Base-by-base conservation (phyloP, 2,113 vertebrate genomes). In the Willisornis vidua region DNA sequence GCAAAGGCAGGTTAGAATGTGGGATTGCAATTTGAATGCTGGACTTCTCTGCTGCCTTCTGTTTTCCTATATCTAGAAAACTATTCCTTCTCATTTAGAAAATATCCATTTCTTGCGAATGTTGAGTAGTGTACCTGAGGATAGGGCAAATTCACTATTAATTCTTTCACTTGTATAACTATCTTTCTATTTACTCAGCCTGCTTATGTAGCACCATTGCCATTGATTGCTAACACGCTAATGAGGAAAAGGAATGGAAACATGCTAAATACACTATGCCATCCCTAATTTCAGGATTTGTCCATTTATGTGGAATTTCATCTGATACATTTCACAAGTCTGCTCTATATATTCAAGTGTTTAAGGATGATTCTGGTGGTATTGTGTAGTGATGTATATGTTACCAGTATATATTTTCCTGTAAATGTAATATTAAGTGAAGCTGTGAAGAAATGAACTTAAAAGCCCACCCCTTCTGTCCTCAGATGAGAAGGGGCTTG, bases 271-370 rank as follows among this genome's bases (percentile, higher is more conserved):
- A 94, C 66, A 82, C 68, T 78, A 61, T n/a, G 77, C 92, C 97
- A 97, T 96, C 94, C 93, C 96, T 96, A 87, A 92, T 94, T 94
- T 96, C 90, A 96, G 90, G 89, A 26, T 76, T 94, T 96, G 72
- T 97, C 94, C 87, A 0, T 94, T 95, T 90, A 62, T 49, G 85
- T 97, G 98, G 97, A 98, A 98, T 99, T 99, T 98, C 97, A 95
- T 98, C 98, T 97, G 97, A 98, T 98, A 98, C 97, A 90, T 98
- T 94, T 98, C 97, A 95, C 96, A 95, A 97, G 97, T 98, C 98
- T 98, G 98, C 96, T 96, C 98, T 98, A 98, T 93, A 97, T 97
- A 97, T 99, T 99, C 99, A 99, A 98, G 98, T 99, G 98, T 98
- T 97, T 97, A 96, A 98, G 98, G 98, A 98, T 97, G 95, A 97